Evolutionary conservation across 2,113 vertebrate species (phyloP), one percentile per base, ranked within the genome.

Genomic region (Brachyhypopomus gauderio): DNA sequence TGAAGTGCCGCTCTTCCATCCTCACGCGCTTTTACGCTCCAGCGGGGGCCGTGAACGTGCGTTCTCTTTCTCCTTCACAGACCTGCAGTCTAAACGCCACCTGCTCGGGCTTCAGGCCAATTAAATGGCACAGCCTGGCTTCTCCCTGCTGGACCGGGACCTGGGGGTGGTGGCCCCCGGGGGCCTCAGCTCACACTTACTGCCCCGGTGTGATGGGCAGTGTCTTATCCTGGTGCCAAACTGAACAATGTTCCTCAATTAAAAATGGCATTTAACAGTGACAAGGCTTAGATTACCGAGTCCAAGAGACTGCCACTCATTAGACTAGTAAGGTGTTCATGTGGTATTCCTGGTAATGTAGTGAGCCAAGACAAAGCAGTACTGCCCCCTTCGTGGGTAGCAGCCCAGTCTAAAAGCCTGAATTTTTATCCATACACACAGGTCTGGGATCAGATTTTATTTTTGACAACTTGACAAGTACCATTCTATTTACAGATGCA

Each of bases 61-160:
- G 77, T 75, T 77, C 79, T 71, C 12, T 48, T 52, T 3, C 12
- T 52, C 12, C 14, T 52, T 79, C 11, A 76, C 80, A 87, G 85
- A 73, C 74, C 77, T 38, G 85, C 76, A 78, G 87, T 85, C 80
- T 85, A 89, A 90, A 85, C 81, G 83, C 80, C 83, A 85, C 83
- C 91, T 85, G 87, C 78, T 70, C 64, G 19, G 74, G 80, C 72
- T 36, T 69, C 55, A 19, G 73, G 63, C 34, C 80, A 75, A 69
- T 81, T 81, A 75, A 59, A 69, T 72, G 5, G 7, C 30, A n/a
- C 72, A 27, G 22, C 36, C n/a, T 63, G 30, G 30, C 30, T 30
- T 30, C 1, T 3, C 30, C 30, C 30, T 30, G 30, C 30, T 30
- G 30, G 30, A 30, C 30, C 1, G 30, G 30, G 30, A 30, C 30